Conservation (phyloP, 2,888 invertebrate genomes). For the Andrena dorsata region DNA sequence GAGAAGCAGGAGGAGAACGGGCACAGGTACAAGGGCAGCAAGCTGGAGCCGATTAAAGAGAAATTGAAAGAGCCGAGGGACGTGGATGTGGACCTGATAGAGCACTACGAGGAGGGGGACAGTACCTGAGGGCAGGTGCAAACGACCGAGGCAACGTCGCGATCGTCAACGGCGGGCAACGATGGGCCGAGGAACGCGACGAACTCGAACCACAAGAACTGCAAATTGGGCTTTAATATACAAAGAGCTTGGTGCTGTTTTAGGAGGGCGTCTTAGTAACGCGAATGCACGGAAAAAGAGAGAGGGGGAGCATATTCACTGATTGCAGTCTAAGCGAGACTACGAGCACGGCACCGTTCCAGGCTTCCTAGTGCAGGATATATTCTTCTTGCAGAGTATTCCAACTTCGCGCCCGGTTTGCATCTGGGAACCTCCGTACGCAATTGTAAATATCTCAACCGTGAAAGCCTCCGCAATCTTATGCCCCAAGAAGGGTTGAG, state of each 20-base stretch:
- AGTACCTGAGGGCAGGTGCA: constrained; percentile 81
- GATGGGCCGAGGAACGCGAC: constrained; percentile 68
- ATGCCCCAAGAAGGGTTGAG: background rate
- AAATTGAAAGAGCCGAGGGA: constrained; percentile 66
- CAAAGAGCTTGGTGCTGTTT: constrained; percentile 87
- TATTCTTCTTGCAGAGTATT: background rate
- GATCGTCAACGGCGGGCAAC: constrained; percentile 63
- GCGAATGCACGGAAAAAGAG: background rate
- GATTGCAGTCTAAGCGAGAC: background rate
- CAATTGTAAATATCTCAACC: background rate
- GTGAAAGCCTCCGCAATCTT: background rate
- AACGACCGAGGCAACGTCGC: constrained; percentile 75
- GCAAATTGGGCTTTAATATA: constrained; percentile 85
- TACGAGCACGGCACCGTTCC: background rate
- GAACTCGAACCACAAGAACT: constrained; percentile 70
- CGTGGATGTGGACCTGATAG: constrained; percentile 79
- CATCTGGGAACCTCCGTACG: background rate
- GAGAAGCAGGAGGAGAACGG: constrained; percentile 60
- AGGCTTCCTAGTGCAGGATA: background rate
- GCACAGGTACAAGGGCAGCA: constrained; percentile 47
- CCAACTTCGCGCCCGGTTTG: background rate
- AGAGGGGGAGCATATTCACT: no score
- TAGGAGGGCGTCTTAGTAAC: constrained; percentile 83
- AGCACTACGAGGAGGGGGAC: constrained; percentile 76
- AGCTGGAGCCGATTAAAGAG: constrained; percentile 56